Base-by-base conservation (phyloP, 2,113 vertebrate genomes). In the Caranx melampygus region DNA sequence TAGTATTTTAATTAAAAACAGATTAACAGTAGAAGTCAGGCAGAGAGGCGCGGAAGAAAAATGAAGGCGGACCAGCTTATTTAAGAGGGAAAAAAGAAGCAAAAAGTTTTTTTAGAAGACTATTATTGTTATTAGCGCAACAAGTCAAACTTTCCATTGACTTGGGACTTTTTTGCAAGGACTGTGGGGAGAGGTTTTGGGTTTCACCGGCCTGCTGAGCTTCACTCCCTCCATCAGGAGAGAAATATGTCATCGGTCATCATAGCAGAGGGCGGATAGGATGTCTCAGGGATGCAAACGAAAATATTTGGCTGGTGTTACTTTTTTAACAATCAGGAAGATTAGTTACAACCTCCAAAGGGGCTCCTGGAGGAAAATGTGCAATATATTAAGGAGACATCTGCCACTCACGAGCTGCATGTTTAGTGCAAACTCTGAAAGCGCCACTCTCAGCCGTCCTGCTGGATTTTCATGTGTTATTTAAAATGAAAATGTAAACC, bases 181-280 rank as follows among this genome's bases (percentile, higher is more conserved):
- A 55, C 1, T 74, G 47, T 73, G 61, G 3, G 45, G 72, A 69
- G 57, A 75, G 72, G 88, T 84, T 82, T 89, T 68, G 57, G 80
- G 79, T 91, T 92, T 89, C 87, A 79, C 35, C 59, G 26, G 61
- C 72, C 64, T 3, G 33, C 77, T 83, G 81, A 71, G 62, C 76
- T 37, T 35, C 79, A 73, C 58, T 72, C 70, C 70, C 68, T 85
- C 37, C 77, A 73, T 68, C 72, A 73, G 69, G 61, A 71, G 70
- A 84, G 66, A 84, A 84, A 60, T 62, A 78, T 91, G 90, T 87
- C 86, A 92, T 57, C 61, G 82, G 86, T 87, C 89, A 93, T 90
- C 88, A 85, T 74, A 90, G 76, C 87, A 77, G 89, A 86, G 82
- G 78, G 77, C 21, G 84, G 88, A 89, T 88, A 85, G 72, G 3